Conservation (phyloP, 1,140 invertebrate species). For the Myzus persicae region DNA sequence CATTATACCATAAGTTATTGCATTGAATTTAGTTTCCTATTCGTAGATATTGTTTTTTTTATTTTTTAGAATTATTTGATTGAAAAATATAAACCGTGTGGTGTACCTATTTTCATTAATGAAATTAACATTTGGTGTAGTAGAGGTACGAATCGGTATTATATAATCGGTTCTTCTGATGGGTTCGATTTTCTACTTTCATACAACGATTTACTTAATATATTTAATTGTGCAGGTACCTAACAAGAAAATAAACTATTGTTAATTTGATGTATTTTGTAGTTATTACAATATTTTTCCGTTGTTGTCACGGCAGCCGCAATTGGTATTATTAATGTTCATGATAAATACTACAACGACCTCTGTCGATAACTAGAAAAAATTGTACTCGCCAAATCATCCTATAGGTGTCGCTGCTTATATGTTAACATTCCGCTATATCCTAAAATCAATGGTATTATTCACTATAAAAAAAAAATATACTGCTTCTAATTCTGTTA, state of each 20-base stretch:
- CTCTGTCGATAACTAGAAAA: too few relatives aligned
- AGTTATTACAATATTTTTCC: conserved; percentile 40
- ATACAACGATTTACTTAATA: conserved; percentile 61
- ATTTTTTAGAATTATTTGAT: conserved; percentile 56
- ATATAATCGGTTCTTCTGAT: conserved; percentile 62
- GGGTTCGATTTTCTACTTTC: conserved; percentile 52
- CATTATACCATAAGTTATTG: too few relatives aligned
- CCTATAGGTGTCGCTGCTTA: too few relatives aligned
- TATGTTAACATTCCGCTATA: too few relatives aligned
- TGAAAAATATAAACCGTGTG: conserved; percentile 57
- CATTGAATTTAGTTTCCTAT: too few relatives aligned
- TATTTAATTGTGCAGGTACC: conserved; percentile 60
- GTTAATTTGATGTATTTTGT: conserved; percentile 56
- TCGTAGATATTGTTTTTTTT: not conserved
- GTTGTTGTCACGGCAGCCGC: too few relatives aligned
- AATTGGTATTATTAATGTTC: too few relatives aligned
- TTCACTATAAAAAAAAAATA: too few relatives aligned
- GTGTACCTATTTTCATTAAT: conserved; percentile 57
- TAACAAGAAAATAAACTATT: conserved; percentile 62
- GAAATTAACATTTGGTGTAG: conserved; percentile 60
- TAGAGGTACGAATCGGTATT: conserved; percentile 63
- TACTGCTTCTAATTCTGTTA: too few relatives aligned
- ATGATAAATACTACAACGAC: too few relatives aligned
- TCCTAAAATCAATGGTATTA: too few relatives aligned
- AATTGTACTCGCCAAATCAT: too few relatives aligned